phyloP scores from a whole-genome alignment of 2,113 vertebrate genomes.

The Aythya baeri region DNA sequence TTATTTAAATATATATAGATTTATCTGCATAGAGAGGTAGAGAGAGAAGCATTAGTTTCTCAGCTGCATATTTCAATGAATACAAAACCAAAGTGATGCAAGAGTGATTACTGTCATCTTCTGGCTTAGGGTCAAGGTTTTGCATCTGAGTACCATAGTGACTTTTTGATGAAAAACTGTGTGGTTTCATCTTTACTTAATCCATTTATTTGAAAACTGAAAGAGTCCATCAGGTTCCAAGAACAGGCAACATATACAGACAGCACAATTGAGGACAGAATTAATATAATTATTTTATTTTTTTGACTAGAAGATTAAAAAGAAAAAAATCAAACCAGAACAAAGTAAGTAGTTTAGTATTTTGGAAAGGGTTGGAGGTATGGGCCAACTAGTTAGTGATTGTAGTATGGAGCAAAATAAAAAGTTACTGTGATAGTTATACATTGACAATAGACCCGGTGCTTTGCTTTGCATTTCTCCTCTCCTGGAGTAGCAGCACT shows the following conservation, averaged over 20 bases:
- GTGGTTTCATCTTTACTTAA: neutral
- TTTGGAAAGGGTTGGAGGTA: neutral
- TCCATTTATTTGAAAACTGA: neutral
- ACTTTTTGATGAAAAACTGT: slow-evolving; percentile 3
- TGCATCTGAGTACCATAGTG: neutral
- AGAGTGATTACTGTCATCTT: neutral
- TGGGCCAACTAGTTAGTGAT: neutral
- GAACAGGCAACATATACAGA: neutral
- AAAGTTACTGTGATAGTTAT: neutral
- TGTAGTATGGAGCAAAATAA: neutral
- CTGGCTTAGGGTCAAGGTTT: neutral
- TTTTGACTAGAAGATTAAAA: neutral
- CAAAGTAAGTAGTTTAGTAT: neutral
- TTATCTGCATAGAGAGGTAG: neutral
- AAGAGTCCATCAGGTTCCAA: neutral
- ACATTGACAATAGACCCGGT: neutral
- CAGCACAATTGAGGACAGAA: neutral
- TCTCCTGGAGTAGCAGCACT: neutral
- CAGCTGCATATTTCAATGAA: neutral
- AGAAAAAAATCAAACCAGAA: neutral
- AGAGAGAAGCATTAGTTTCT: neutral
- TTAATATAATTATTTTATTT: neutral
- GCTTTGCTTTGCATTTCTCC: neutral
- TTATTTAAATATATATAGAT: neutral
- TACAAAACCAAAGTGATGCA: neutral